Evolutionary conservation across 1,140 invertebrate genomes (phyloP).

Genomic region (Pomacea maculata): DNA sequence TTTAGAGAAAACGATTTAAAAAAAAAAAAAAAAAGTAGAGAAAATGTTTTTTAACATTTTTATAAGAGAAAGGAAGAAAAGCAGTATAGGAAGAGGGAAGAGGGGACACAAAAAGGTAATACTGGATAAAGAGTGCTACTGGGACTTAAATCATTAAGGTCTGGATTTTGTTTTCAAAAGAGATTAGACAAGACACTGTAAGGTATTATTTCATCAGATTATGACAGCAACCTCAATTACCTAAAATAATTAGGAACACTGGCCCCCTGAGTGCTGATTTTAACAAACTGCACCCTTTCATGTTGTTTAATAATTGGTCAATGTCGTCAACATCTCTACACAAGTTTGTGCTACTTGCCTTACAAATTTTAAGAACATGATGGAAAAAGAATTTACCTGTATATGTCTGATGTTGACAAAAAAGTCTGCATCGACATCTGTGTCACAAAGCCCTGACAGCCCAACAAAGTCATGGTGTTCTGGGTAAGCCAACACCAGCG

Average conservation of each 20-base stretch:
- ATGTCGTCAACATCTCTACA: background rate
- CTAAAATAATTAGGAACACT: background rate
- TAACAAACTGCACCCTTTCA: background rate
- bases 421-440: slow-evolving; percentile 89
- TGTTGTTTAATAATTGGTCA: background rate
- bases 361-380: background rate
- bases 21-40: background rate
- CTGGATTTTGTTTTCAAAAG: no score
- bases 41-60: no score
- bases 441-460: slow-evolving; percentile 75
- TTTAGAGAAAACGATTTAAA: background rate
- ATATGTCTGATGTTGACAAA: slow-evolving; percentile 91
- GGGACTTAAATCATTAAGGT: no score
- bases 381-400: slow-evolving; percentile 59
- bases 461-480: slow-evolving; percentile 73
- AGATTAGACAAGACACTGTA: no score
- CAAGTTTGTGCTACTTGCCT: background rate
- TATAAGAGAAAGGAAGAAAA: no score
- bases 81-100: no score
- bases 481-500: slow-evolving; percentile 74
- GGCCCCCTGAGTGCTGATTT: background rate
- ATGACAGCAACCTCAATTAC: no score
- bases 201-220: no score
- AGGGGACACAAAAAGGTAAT: no score
- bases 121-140: no score